Evolutionary conservation across 2,888 invertebrate genomes (phyloP), one percentile per base, ranked within the genome.

Genomic region (Ellobium chinense): DNA sequence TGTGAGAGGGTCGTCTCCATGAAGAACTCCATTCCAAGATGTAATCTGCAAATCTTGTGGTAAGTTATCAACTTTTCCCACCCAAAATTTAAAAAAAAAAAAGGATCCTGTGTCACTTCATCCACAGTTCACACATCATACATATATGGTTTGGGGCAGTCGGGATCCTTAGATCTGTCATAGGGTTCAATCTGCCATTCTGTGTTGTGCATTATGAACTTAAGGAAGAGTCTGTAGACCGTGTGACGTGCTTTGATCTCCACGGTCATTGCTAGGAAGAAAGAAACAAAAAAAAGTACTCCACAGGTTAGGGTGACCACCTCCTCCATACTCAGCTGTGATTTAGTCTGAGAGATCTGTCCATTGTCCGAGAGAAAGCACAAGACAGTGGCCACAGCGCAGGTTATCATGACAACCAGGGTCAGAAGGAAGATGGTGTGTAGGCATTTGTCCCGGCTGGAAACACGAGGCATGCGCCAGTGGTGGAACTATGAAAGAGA

Each of bases 241-340:
- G 94, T 94, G 85, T 93, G 92, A 36, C 92, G 89, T 5, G 94
- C 94, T 88, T 94, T 94, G 60, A 94, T 94, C 89, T 94, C 94
- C 27, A 94, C 94, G 82, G 94, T 94, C 91, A 94, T 94, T 70
- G 94, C 94, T 34, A 94, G 91, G 87, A 94, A 94, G 86, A 94
- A 94, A 14, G 94, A 94, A 54, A 94, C 91, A 84, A 94, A 94
- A 89, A 94, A 94, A 69, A 94, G 90, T 18, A 94, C 93, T 0
- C 94, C 94, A 84, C 94, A 94, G 3, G 93, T 91, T 31, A 94
- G 90, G 1, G 94, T 94, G 62, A 94, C 92, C 39, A 94, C 91
- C 85, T 94, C 94, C 62, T 93, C 93, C 14, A 91, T 88, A 0
- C 93, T 93, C 78, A 94, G 90, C 81, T 93, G 91, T n/a, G 82